These are phyloP conservation scores for Sphaerophoria taeniata DNA, from an alignment of 2,888 invertebrate species.

Conservation along the genomic window DNA sequence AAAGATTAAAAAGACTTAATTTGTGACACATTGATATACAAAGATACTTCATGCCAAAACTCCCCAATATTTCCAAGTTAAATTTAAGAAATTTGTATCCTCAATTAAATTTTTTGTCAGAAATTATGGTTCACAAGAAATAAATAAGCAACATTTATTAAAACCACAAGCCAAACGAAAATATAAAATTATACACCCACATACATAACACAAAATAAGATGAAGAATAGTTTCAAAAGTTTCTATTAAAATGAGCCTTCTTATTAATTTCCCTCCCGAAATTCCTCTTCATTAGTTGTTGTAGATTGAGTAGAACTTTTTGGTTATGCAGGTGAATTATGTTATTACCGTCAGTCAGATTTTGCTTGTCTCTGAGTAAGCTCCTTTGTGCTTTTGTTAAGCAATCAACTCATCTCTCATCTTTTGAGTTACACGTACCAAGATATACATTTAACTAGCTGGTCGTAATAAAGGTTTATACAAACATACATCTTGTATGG, in stretches of 20 bases:
- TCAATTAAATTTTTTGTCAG: not conserved
- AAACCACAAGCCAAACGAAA: constrained; percentile 25
- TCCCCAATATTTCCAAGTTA: too few relatives aligned
- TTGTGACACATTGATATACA: too few relatives aligned
- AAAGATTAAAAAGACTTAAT: too few relatives aligned
- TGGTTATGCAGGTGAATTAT: constrained; percentile 22
- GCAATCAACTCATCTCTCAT: not conserved
- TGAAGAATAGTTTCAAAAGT: constrained; percentile 9
- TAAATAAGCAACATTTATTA: constrained; percentile 24
- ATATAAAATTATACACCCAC: not conserved
- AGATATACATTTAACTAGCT: not conserved
- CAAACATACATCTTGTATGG: too few relatives aligned
- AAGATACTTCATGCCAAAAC: too few relatives aligned
- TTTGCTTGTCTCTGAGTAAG: constrained; percentile 8
- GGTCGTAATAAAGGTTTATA: too few relatives aligned
- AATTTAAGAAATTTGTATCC: too few relatives aligned
- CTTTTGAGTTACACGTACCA: not conserved
- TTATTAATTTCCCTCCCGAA: constrained; percentile 6
- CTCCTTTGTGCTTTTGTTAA: constrained; percentile 16
- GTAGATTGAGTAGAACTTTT: not conserved
- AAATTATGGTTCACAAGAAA: constrained; percentile 10
- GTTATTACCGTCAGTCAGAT: not conserved
- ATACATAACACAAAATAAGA: not conserved
- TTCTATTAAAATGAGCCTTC: constrained; percentile 23
- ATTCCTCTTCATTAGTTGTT: not conserved